Evolutionary conservation across 2,113 vertebrate species (phyloP), one percentile per base, ranked within the genome.

Genomic region (Aegypius monachus): DNA sequence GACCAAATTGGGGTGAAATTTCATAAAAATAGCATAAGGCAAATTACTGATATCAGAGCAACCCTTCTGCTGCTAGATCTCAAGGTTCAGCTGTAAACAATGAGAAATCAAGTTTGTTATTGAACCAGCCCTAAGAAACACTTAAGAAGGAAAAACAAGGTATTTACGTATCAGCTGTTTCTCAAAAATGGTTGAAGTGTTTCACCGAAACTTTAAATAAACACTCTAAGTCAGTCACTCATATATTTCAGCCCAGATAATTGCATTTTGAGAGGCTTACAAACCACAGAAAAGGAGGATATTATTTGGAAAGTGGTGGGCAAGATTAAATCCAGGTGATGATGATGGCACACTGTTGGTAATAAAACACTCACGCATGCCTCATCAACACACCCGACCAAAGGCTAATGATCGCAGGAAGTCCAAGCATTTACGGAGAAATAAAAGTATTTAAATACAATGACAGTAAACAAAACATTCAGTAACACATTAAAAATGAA

Each of bases 241-340:
- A 63, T 32, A 81, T 43, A 65, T 81, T 93, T 93, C 77, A 89
- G 73, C 61, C 52, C 73, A 88, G 63, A 92, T 59, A 93, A 94
- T 36, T 95, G 42, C 45, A 77, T 59, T 95, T 82, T 85, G 62
- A 87, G 48, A 88, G 43, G 73, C 67, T 82, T 27, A 45, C 13
- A 88, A 95, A 66, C 78, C 58, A 0, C 82, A 70, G 50, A 77
- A 94, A 86, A 88, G 25, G 17, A 84, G 25, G 29, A 47, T 86
- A 42, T 81, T 92, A 81, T 71, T 86, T 84, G 72, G 80, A 52
- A 95, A 84, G 27, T 67, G 27, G 58, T 81, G 52, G 61, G 26
- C 16, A 71, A 95, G 59, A 93, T 86, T 74, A 92, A 97, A 81
- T 68, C 72, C 83, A 91, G 75, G 88, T 86, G 85, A 80, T 48